phyloP scores from a whole-genome alignment of 2,797 vertebrate genomes.

The Podargus strigoides region DNA sequence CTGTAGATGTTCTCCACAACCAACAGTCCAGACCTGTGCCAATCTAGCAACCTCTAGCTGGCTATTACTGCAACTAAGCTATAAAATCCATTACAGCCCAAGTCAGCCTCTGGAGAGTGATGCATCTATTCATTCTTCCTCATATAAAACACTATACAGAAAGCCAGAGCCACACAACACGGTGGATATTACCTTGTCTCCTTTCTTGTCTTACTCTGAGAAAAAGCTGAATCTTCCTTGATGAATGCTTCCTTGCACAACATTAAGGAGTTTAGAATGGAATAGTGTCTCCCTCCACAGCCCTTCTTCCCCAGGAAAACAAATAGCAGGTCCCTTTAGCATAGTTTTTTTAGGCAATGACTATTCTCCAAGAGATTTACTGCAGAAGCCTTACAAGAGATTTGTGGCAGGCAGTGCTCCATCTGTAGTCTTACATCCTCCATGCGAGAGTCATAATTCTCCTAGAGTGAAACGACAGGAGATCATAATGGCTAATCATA shows the following conservation, averaged over 20 bases:
- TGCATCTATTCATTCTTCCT: neutral
- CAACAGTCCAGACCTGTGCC: neutral
- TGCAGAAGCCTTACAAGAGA: conserved; percentile 66
- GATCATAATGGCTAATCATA: conserved; percentile 69
- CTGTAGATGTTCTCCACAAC: neutral
- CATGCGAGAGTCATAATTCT: conserved; percentile 62
- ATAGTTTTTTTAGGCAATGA: conserved; percentile 35
- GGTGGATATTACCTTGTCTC: neutral
- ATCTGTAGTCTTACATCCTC: conserved; percentile 64
- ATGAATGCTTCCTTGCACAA: conserved; percentile 36
- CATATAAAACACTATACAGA: neutral
- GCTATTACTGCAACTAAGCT: neutral
- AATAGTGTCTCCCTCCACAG: neutral
- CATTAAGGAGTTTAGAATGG: conserved; percentile 31
- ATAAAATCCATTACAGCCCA: neutral
- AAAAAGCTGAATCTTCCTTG: neutral
- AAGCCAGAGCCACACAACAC: neutral
- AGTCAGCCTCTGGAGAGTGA: neutral
- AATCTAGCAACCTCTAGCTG: neutral
- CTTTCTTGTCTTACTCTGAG: neutral
- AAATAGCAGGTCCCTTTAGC: conserved; percentile 52
- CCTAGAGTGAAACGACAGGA: conserved; percentile 63
- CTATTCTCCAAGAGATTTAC: conserved; percentile 70
- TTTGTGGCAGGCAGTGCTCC: conserved; percentile 69
- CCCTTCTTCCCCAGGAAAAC: conserved; percentile 53